A percentile compares a stretch with the other conserved stretches of the same genome.
Evolutionary conservation across 2,113 vertebrate species (phyloP).

Genomic region (Vireo altiloquus): DNA sequence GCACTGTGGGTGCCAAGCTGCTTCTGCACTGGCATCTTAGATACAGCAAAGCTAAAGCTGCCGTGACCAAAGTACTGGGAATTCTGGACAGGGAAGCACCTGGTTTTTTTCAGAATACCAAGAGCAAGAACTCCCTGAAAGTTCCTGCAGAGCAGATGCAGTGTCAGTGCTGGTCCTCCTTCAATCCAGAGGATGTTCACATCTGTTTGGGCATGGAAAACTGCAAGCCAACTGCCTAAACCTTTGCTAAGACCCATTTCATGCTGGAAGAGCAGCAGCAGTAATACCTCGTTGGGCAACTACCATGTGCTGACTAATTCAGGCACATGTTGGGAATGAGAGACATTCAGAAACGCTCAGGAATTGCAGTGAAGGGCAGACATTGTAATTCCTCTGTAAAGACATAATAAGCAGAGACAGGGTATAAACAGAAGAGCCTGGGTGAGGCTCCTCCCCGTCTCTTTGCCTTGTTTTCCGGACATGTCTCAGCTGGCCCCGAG

Average conservation of each 20-base stretch:
- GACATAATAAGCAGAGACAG: conserved; percentile 8
- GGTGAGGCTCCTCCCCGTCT: conserved; percentile 21
- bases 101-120: neutral
- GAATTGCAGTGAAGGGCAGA: neutral
- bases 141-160: neutral
- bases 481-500: conserved; percentile 46
- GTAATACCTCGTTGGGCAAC: neutral
- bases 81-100: neutral
- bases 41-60: neutral
- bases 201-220: neutral
- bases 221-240: neutral
- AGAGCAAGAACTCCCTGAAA: neutral
- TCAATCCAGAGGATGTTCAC: neutral
- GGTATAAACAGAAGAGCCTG: conserved; percentile 21
- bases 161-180: neutral
- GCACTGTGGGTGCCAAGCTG: neutral
- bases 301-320: neutral
- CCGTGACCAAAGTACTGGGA: neutral
- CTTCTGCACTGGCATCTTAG: neutral
- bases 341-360: neutral
- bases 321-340: neutral
- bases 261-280: neutral
- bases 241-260: neutral
- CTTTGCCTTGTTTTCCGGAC: conserved; percentile 48
- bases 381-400: neutral